Conservation (phyloP, 2,888 invertebrate species). For the Priapulus caudatus region DNA sequence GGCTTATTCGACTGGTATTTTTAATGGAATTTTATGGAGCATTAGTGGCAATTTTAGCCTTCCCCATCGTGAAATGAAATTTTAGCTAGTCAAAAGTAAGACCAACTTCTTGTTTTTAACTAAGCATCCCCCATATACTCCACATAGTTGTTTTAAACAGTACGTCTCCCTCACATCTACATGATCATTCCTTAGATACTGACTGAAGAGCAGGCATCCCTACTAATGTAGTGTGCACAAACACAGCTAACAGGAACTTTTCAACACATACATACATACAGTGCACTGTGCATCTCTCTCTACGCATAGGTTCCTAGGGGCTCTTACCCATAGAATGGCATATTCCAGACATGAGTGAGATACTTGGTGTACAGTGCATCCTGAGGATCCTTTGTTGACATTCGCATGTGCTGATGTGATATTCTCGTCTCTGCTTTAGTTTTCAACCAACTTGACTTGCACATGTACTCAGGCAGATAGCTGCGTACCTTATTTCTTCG, state of each 20-base stretch:
- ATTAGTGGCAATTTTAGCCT: too few relatives aligned
- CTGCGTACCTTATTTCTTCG: constrained; percentile 62
- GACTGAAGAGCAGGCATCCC: too few relatives aligned
- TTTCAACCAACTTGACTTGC: constrained; percentile 41
- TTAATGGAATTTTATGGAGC: too few relatives aligned
- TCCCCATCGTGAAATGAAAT: too few relatives aligned
- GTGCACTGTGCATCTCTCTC: not conserved
- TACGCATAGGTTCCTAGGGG: not conserved
- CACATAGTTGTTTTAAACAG: too few relatives aligned
- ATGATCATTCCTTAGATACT: too few relatives aligned
- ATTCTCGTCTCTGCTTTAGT: not conserved
- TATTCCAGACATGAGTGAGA: constrained; percentile 75
- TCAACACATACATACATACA: constrained; percentile 4
- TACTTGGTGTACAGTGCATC: constrained; percentile 74
- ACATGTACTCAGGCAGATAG: constrained; percentile 64
- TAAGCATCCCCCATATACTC: too few relatives aligned
- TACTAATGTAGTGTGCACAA: too few relatives aligned
- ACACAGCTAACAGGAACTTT: constrained; percentile 19
- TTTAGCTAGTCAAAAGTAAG: too few relatives aligned
- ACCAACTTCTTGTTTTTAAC: too few relatives aligned
- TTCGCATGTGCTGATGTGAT: not conserved
- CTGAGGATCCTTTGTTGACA: constrained; percentile 46
- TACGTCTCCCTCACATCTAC: too few relatives aligned
- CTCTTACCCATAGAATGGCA: constrained; percentile 72
- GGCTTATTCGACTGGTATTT: too few relatives aligned